Percentiles rank a stretch among this genome's conserved stretches.
Evolutionary conservation across 2,888 invertebrate genomes (phyloP).

Genomic region (Cecidostiba fungosa): DNA sequence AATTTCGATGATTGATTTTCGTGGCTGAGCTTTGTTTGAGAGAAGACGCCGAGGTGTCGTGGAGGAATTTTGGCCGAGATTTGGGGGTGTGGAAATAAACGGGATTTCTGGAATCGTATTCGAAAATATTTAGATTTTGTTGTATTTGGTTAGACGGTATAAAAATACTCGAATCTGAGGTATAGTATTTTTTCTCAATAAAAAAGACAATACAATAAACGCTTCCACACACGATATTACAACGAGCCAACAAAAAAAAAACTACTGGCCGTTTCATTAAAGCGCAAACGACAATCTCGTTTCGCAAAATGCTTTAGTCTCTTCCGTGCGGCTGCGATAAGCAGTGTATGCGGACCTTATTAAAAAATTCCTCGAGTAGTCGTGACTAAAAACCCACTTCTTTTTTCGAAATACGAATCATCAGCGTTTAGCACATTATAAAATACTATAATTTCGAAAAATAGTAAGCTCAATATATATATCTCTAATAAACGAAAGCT

Average conservation of each 20-base stretch:
- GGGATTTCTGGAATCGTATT: neutral
- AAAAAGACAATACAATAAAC: neutral
- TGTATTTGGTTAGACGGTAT: too few relatives aligned
- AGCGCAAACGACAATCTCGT: slow-evolving; percentile 31
- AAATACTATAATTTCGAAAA: too few relatives aligned
- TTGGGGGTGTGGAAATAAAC: neutral
- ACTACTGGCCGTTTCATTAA: slow-evolving; percentile 10
- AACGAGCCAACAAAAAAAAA: neutral
- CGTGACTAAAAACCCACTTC: neutral
- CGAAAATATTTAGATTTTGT: too few relatives aligned
- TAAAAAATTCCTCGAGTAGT: slow-evolving; percentile 49
- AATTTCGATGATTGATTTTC: neutral
- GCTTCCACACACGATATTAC: neutral
- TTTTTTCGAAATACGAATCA: neutral
- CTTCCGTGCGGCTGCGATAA: neutral
- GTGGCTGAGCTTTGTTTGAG: neutral
- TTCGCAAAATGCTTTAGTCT: slow-evolving; percentile 21
- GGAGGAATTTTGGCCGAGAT: neutral
- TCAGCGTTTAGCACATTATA: neutral
- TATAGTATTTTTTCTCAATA: too few relatives aligned
- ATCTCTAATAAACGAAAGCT: neutral
- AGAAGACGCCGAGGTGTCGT: neutral
- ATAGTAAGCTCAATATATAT: neutral
- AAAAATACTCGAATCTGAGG: too few relatives aligned
- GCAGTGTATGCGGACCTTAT: slow-evolving; percentile 28